A percentile compares a stretch with the other conserved stretches of the same genome.
phyloP scores from a whole-genome alignment of 2,888 invertebrate species.

The Dioctria linearis region DNA sequence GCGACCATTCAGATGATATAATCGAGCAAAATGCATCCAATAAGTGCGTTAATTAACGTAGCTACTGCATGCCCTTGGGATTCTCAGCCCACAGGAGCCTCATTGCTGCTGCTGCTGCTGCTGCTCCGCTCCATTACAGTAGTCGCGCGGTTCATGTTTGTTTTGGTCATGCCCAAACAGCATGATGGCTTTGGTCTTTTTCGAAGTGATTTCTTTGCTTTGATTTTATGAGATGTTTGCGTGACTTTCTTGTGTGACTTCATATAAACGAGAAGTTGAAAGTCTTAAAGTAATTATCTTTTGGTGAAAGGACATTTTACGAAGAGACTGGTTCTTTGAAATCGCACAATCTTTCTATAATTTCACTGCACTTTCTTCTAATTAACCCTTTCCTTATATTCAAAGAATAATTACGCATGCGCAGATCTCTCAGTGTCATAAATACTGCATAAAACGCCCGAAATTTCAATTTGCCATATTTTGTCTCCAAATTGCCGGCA shows the following conservation, averaged over 20 bases:
- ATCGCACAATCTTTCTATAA: not conserved
- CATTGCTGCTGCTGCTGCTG: slow-evolving; percentile 2
- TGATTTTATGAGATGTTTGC: not conserved
- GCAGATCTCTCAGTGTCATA: slow-evolving; percentile 13
- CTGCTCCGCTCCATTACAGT: not conserved
- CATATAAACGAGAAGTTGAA: too few species aligned
- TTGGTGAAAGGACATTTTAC: not conserved
- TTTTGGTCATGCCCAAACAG: slow-evolving; percentile 13
- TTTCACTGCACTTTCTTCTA: slow-evolving; percentile 18
- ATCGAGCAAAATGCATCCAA: slow-evolving; percentile 51
- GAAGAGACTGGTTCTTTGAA: not conserved
- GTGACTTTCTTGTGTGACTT: too few species aligned
- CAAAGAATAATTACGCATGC: not conserved
- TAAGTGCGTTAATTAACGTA: slow-evolving; percentile 51
- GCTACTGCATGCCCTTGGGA: slow-evolving; percentile 52
- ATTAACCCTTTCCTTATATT: not conserved
- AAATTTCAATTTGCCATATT: slow-evolving; percentile 25
- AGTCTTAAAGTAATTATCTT: not conserved
- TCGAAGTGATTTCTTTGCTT: not conserved
- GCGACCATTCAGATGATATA: slow-evolving; percentile 4
- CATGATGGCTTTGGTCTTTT: slow-evolving; percentile 9
- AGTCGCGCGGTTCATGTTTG: slow-evolving; percentile 11
- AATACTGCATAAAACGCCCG: not conserved
- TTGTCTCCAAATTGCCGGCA: slow-evolving; percentile 26
- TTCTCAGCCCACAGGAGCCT: slow-evolving; percentile 6